These are phyloP conservation scores for Stegophylla sp. DNA, from an alignment of 2,888 invertebrate species.

Conservation along the genomic window DNA sequence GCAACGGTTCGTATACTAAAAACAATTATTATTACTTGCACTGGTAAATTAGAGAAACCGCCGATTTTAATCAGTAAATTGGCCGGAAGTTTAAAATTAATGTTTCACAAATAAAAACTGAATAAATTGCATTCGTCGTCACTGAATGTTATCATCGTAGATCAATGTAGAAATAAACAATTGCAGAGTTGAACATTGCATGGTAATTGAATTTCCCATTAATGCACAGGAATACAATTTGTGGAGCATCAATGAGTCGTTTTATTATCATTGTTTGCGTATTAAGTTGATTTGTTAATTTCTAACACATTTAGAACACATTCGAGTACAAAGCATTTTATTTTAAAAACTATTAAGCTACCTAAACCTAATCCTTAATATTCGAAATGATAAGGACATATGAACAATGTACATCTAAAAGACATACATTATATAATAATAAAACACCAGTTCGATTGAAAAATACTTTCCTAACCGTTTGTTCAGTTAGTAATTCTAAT, in stretches of 20 bases:
- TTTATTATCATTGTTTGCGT: neutral
- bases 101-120: slow-evolving; percentile 34
- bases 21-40: slow-evolving; percentile 14
- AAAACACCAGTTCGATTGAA: neutral
- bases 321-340: neutral
- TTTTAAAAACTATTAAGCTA: neutral
- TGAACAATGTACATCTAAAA: neutral
- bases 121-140: neutral
- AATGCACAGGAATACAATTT: neutral
- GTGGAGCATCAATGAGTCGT: neutral
- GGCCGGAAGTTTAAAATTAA: slow-evolving; percentile 40
- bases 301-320: neutral
- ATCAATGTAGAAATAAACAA: neutral
- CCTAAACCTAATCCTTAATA: neutral
- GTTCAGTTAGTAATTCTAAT: neutral
- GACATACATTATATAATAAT: neutral
- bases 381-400: neutral
- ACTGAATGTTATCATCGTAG: slow-evolving; percentile 25
- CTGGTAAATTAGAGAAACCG: slow-evolving; percentile 32
- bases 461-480: neutral
- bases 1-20: slow-evolving; percentile 5
- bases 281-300: neutral
- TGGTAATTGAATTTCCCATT: slow-evolving; percentile 1
- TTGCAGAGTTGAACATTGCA: too few relatives aligned
- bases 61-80: slow-evolving; percentile 43